Percentiles rank a stretch among this genome's conserved stretches.
These are phyloP conservation scores for Sebastes itinus DNA, from an alignment of 2,797 vertebrate genomes.

Conservation along the genomic window DNA sequence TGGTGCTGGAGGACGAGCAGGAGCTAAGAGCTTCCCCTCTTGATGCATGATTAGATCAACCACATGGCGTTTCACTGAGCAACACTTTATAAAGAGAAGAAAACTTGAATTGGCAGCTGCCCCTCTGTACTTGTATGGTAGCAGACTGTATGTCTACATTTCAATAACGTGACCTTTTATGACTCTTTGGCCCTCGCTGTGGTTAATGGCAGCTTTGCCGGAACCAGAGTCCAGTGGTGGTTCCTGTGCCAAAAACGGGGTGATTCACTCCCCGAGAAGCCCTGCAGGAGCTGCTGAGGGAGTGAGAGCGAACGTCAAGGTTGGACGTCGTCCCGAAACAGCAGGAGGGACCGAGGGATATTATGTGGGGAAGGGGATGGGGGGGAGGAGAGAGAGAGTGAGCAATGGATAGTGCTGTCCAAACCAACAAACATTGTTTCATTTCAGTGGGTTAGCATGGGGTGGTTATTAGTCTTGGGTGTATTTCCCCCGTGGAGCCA, in stretches of 20 bases:
- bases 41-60: background rate
- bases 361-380: background rate
- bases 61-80: background rate
- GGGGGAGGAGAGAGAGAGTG: background rate
- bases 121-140: slow-evolving; percentile 4
- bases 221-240: background rate
- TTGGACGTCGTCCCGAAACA: slow-evolving; percentile 23
- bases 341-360: background rate
- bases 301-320: slow-evolving; percentile 18
- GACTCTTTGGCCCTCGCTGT: background rate
- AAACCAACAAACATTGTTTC: slow-evolving; percentile 38
- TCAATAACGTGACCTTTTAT: slow-evolving; percentile 31
- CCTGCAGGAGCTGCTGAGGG: slow-evolving; percentile 13
- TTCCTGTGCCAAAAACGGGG: background rate
- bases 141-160: slow-evolving; percentile 31
- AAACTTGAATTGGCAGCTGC: slow-evolving; percentile 2
- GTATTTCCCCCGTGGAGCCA: slow-evolving; percentile 17
- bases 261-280: slow-evolving; percentile 22
- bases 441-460: slow-evolving; percentile 3
- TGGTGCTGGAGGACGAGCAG: background rate
- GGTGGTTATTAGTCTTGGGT: slow-evolving; percentile 37
- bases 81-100: background rate
- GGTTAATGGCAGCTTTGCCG: background rate
- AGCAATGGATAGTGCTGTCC: background rate
- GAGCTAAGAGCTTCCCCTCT: background rate